phyloP scores from a whole-genome alignment of 1,140 invertebrate genomes.

The Schmidtea mediterranea region DNA sequence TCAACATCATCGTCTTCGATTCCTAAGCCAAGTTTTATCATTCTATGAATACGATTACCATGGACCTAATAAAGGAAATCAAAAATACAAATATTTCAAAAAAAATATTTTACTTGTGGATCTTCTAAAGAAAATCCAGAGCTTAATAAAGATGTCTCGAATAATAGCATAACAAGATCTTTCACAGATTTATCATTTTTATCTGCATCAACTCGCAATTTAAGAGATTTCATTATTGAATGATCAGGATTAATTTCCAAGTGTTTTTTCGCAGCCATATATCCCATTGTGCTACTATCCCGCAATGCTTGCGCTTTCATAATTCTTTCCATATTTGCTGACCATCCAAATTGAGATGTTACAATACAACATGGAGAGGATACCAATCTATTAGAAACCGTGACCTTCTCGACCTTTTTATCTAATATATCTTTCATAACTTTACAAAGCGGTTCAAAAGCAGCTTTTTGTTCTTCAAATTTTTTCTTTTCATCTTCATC shows the following conservation, averaged over 20 bases:
- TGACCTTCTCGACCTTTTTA: conserved; percentile 86
- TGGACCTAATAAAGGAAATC: too few species aligned
- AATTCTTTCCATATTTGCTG: conserved; percentile 96
- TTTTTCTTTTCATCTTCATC: conserved; percentile 82
- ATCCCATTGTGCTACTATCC: conserved; percentile 84
- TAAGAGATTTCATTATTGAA: conserved; percentile 60
- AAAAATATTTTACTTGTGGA: conserved; percentile 30
- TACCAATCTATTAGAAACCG: conserved; percentile 65
- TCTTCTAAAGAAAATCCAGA: conserved; percentile 71
- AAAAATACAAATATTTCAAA: too few species aligned
- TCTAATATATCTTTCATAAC: conserved; percentile 92
- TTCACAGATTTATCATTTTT: conserved; percentile 95
- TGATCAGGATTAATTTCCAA: conserved; percentile 93
- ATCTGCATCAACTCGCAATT: conserved; percentile 64
- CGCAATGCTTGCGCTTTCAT: conserved; percentile 89
- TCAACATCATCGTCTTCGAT: conserved; percentile 48
- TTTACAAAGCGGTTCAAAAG: conserved; percentile 60
- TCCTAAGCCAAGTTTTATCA: conserved; percentile 84
- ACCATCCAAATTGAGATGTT: conserved; percentile 94
- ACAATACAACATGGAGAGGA: conserved; percentile 94
- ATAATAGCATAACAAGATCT: conserved; percentile 66
- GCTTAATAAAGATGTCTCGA: conserved; percentile 61
- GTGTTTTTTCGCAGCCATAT: conserved; percentile 88
- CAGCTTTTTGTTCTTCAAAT: conserved; percentile 60
- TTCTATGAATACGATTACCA: conserved; percentile 37